Base-by-base conservation (phyloP, 2,797 vertebrate species). In the Coregonus ussuriensis region DNA sequence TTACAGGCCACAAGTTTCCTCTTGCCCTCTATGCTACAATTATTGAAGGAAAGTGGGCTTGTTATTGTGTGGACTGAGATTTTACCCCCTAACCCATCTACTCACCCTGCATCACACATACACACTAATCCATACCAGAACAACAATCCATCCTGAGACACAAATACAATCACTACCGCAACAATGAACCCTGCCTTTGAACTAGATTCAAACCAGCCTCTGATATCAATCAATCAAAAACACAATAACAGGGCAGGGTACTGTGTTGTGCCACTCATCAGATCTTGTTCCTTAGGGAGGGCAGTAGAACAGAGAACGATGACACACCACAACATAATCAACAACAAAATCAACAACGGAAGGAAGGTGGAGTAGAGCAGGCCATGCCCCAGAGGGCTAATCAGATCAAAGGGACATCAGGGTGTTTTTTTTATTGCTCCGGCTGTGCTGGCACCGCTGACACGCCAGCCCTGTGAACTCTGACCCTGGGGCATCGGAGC, bases 371-470 rank as follows among this genome's bases (percentile, higher is more conserved):
- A 13, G 21, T 56, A 15, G 67, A 47, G 25, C 54, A 74, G 18
- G 56, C 37, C 37, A 21, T 62, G 69, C 35, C 54, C 66, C 16
- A 31, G 25, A 78, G 71, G 35, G 75, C 80, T 82, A 79, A 84
- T 74, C 63, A 78, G 76, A 85, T 86, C 75, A 84, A 65, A 85
- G 71, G 7, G 81, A 70, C 75, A 79, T 77, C 72, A 66, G 41
- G 71, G 74, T 31, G 41, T 73, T 84, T 70, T 86, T 80, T 82
- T 79, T 81, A 87, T 77, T 81, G 75, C 84, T 86, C 67, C 75
- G 29, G 71, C 51, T 72, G 80, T 0, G 1, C 67, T 86, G 87
- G 85, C 82, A 84, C 74, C 56, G 53, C 52, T 53, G 37, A 79
- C 79, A 25, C 4, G n/a, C 71, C 82, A 78, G 75, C 77, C 29